Conservation (phyloP, 2,888 invertebrate species). For the Lypha dubia region DNA sequence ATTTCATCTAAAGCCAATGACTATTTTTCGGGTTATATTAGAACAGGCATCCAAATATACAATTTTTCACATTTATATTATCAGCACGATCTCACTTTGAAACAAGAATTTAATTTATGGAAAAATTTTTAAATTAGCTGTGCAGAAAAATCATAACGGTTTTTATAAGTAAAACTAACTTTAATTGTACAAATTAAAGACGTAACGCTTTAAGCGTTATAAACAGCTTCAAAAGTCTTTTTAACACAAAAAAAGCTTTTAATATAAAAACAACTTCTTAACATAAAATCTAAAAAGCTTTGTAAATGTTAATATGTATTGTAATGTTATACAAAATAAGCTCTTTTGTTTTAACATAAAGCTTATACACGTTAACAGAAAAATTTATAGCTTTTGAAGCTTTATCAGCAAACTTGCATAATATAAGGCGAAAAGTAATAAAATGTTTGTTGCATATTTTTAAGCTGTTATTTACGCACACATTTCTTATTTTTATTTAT, state of each 20-base stretch:
- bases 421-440: neutral
- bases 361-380: neutral
- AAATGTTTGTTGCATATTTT: neutral
- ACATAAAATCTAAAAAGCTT: neutral
- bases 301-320: neutral
- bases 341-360: neutral
- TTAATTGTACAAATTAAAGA: too few relatives aligned
- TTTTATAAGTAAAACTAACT: too few relatives aligned
- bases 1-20: too few relatives aligned
- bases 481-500: neutral
- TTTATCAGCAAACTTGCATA: neutral
- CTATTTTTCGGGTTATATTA: too few relatives aligned
- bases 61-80: too few relatives aligned
- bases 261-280: neutral
- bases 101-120: too few relatives aligned
- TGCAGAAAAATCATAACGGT: too few relatives aligned
- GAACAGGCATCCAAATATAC: too few relatives aligned
- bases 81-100: too few relatives aligned
- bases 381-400: neutral
- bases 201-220: too few relatives aligned
- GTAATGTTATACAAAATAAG: neutral
- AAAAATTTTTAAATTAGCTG: too few relatives aligned
- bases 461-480: neutral
- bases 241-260: constrained; percentile 5
- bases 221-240: neutral